Evolutionary conservation across 2,797 vertebrate species (phyloP), one percentile per base, ranked within the genome.

Genomic region (Sebastes melanostomus): DNA sequence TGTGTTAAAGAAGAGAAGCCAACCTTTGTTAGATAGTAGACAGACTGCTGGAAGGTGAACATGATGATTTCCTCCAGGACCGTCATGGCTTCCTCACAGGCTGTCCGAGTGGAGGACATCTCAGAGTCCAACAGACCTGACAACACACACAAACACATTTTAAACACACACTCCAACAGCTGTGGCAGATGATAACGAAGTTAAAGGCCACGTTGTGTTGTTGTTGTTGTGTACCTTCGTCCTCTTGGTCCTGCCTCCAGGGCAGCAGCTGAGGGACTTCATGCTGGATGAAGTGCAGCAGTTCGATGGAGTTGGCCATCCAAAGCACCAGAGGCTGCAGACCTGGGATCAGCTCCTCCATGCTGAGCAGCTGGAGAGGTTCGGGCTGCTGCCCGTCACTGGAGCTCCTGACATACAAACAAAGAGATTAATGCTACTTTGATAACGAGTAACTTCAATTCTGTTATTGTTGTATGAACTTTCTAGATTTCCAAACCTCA

Each of bases 1-100:
- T 30, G 8, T 66, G 36, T 71, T 59, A 22, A 27, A 18, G 24
- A 29, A 25, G 12, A 27, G 29, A 13, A n/a, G 66, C 92, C 61
- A 72, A 97, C 96, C 94, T 96, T 97, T 52, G 96, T 97, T 56
- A 97, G 93, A 81, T 97, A 96, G 90, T 96, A 97, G 86, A 97
- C 96, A 0, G 95, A 95, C 94, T 97, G 96, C 89, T 96, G 96
- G 89, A 96, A 97, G 86, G 95, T 96, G 82, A 96, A 97, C 96
- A 97, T 96, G 91, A 97, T 96, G 91, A 96, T 95, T 83, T 96
- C 96, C 88, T 97, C 96, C 84, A 97, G 84, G 66, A 96, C 96
- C 0, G 96, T 96, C 95, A 96, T 96, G 89, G 96, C 96, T 83
- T 97, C 95, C 80, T 96, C 96, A 30, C 96, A 95, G 77, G 96